Percentiles rank a stretch among this genome's conserved stretches.
Evolutionary conservation across 2,797 vertebrate species (phyloP).

Genomic region (Pitangus sulphuratus): DNA sequence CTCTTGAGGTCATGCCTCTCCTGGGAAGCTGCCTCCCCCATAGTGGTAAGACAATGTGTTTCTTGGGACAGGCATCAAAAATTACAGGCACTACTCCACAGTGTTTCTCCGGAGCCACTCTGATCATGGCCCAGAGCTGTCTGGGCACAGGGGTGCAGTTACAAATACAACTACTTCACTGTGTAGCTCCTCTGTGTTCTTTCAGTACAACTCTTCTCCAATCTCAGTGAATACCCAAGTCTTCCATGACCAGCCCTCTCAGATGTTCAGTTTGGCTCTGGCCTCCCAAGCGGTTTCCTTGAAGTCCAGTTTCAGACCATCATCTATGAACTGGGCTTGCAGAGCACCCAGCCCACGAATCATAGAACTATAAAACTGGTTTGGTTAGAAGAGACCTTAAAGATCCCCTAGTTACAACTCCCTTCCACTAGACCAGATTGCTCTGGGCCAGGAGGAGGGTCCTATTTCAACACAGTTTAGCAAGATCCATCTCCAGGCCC

Average conservation of each 20-base stretch:
- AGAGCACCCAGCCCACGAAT: background rate
- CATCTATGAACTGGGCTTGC: background rate
- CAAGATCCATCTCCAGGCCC: background rate
- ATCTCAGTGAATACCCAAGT: background rate
- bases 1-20: background rate
- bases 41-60: background rate
- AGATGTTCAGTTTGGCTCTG: background rate
- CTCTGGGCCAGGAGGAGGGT: background rate
- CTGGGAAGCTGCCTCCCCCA: background rate
- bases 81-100: rapidly evolving
- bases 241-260: background rate
- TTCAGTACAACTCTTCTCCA: background rate
- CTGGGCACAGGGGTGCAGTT: background rate
- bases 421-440: background rate
- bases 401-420: background rate
- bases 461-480: background rate
- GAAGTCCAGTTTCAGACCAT: background rate
- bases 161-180: background rate
- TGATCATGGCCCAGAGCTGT: background rate
- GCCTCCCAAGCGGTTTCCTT: background rate
- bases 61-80: background rate
- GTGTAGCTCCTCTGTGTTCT: background rate
- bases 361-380: background rate
- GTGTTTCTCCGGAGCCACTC: background rate
- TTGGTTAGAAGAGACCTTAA: background rate